phyloP scores from a whole-genome alignment of 92 coral and sea anemone species.

The Micromussa lordhowensis region DNA sequence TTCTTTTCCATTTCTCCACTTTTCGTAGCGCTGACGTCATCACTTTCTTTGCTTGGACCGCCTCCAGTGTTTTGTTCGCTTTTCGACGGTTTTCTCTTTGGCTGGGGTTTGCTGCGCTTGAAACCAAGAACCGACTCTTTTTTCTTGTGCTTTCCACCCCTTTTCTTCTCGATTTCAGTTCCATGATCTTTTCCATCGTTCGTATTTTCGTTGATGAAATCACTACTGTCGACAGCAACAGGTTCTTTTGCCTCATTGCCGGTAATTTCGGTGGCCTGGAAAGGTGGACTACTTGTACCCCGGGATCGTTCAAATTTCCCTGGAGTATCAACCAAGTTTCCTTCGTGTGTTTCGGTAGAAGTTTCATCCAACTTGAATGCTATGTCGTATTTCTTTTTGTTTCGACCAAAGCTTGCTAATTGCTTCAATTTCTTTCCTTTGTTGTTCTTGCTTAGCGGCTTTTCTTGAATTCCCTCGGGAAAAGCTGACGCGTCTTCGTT shows the following conservation, averaged over 20 bases:
- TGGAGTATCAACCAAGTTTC: neutral
- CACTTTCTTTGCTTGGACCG: constrained; percentile 9
- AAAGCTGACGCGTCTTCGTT: constrained; percentile 5
- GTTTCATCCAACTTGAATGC: neutral
- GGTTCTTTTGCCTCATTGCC: constrained; percentile 1
- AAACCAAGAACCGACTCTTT: constrained; percentile 13
- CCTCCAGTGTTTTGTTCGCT: neutral
- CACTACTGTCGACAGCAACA: neutral
- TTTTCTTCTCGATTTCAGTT: neutral
- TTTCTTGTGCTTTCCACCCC: neutral
- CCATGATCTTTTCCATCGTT: neutral
- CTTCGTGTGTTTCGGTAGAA: constrained; percentile 18
- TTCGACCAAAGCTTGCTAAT: constrained; percentile 45
- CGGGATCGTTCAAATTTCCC: neutral
- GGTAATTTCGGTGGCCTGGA: neutral
- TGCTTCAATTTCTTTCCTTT: constrained; percentile 41
- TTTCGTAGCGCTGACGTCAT: neutral
- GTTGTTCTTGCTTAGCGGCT: constrained; percentile 10
- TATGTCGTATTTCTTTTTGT: constrained; percentile 21
- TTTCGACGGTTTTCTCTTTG: constrained; percentile 2
- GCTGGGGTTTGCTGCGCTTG: constrained; percentile 10
- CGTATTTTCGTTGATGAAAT: neutral
- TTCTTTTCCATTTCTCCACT: neutral
- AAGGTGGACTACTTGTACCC: neutral
- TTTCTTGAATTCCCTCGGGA: constrained; percentile 36